phyloP scores from a whole-genome alignment of 2,113 vertebrate species.

The Phocoena sinus region DNA sequence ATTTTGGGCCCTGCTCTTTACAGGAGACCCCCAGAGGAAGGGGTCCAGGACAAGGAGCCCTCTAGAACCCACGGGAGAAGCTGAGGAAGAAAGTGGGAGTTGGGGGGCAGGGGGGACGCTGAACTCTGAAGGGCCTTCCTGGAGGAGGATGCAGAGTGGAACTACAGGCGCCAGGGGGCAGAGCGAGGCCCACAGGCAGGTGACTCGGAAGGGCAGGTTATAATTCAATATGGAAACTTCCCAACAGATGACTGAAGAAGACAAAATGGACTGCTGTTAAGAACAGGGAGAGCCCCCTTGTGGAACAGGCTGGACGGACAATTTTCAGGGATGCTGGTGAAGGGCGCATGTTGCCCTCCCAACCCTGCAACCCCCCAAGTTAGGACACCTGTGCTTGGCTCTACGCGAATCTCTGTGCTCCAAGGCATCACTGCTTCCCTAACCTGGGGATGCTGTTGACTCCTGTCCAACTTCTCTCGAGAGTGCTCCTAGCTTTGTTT shows the following conservation, averaged over 20 bases:
- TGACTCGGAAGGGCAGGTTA: not conserved
- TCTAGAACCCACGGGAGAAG: not conserved
- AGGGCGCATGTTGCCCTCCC: not conserved
- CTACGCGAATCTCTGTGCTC: not conserved
- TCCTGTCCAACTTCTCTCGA: not conserved
- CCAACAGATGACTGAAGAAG: not conserved
- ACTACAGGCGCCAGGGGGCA: not conserved
- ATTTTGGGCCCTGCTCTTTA: not conserved
- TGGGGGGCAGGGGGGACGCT: not conserved
- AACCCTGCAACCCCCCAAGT: not conserved
- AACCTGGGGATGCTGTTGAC: not conserved
- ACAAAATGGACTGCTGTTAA: not conserved
- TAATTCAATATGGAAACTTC: not conserved
- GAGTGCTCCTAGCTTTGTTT: not conserved
- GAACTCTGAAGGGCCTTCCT: not conserved
- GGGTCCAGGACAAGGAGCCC: not conserved
- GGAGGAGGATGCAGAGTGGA: not conserved
- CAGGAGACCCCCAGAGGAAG: not conserved
- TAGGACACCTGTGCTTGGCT: not conserved
- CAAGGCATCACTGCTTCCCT: not conserved
- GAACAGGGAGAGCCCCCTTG: not conserved
- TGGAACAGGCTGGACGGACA: not conserved
- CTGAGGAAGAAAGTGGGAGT: not conserved
- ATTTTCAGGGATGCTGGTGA: not conserved
- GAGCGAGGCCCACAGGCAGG: not conserved